phyloP scores from a whole-genome alignment of 2,888 invertebrate genomes.

The Leptura quadrifasciata region DNA sequence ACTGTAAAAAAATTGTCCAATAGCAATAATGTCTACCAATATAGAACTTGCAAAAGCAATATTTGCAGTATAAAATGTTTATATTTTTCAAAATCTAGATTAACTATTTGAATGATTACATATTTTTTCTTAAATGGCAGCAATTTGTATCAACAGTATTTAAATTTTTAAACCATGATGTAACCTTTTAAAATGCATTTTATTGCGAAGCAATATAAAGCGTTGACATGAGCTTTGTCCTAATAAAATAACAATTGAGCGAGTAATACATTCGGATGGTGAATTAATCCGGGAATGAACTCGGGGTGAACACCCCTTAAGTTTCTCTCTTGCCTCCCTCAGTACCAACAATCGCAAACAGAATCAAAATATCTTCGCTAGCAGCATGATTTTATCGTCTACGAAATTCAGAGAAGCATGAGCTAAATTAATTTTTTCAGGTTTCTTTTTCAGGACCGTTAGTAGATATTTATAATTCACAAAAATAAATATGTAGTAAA shows the following conservation, averaged over 20 bases:
- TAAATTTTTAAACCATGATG: not conserved
- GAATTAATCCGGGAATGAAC: conserved; percentile 53
- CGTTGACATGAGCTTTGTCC: conserved; percentile 55
- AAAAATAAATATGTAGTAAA: too few species aligned
- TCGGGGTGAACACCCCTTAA: conserved; percentile 49
- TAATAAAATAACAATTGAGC: conserved; percentile 66
- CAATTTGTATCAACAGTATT: not conserved
- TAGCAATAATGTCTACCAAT: too few species aligned
- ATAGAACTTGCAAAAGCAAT: too few species aligned
- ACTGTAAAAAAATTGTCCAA: too few species aligned
- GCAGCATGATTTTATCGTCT: not conserved
- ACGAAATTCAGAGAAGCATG: not conserved
- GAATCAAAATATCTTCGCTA: conserved; percentile 26
- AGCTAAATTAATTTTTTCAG: not conserved
- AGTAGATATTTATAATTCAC: too few species aligned
- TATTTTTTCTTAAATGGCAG: not conserved
- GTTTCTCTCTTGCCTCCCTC: conserved; percentile 39
- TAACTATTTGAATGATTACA: not conserved
- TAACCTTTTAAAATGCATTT: conserved; percentile 21
- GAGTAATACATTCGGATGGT: conserved; percentile 55
- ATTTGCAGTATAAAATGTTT: too few species aligned
- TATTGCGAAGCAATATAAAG: conserved; percentile 42
- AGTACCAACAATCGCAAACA: conserved; percentile 40
- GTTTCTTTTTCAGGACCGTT: not conserved
- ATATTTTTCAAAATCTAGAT: not conserved